A percentile compares a stretch with the other conserved stretches of the same genome.
Evolutionary conservation across 2,797 vertebrate genomes (phyloP).

Genomic region (Mus caroli): DNA sequence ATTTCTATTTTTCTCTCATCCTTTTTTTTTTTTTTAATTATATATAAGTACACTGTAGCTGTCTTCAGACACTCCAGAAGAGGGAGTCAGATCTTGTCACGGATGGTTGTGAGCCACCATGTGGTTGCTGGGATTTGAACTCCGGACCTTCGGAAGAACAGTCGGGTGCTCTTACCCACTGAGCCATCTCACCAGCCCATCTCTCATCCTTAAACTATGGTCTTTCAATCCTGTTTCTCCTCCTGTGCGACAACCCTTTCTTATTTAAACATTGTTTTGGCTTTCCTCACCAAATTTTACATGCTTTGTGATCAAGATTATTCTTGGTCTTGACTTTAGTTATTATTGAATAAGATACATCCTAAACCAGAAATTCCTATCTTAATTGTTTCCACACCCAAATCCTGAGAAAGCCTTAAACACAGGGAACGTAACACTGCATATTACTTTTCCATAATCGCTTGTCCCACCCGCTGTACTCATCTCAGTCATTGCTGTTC

Average conservation of each 20-base stretch:
- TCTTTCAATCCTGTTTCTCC: not conserved
- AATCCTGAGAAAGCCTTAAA: not conserved
- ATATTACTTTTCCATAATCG: conserved; percentile 13
- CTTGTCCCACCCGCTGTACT: not conserved
- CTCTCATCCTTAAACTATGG: not conserved
- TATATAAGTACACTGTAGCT: no score
- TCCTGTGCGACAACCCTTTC: not conserved
- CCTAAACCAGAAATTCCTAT: not conserved
- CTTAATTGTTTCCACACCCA: not conserved
- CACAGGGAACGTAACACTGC: conserved; percentile 4
- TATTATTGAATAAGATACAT: conserved; percentile 22
- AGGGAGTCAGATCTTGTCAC: no score
- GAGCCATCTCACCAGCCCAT: no score
- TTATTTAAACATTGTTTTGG: conserved; percentile 20
- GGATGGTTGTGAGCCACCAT: no score
- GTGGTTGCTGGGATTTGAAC: no score
- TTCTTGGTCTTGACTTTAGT: conserved; percentile 53
- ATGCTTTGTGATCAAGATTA: not conserved
- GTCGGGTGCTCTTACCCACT: no score
- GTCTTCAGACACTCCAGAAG: no score
- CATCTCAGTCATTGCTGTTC: not conserved
- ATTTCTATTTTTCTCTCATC: not conserved
- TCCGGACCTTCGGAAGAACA: no score
- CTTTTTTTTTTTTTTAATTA: no score
- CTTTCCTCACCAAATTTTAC: not conserved